Evolutionary conservation across 1,140 invertebrate species (phyloP).

Genomic region (Sycophaga agraensis): DNA sequence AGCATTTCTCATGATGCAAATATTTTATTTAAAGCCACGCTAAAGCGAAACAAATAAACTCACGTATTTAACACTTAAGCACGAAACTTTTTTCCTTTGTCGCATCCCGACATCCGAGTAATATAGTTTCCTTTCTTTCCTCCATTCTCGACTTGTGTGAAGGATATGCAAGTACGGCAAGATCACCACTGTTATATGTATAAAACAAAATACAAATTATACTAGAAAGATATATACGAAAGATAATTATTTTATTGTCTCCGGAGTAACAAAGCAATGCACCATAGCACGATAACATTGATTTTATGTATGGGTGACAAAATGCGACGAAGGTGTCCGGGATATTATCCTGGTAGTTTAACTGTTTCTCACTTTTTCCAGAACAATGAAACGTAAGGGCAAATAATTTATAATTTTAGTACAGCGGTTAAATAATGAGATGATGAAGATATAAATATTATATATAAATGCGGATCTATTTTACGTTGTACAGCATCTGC

Average conservation of each 20-base stretch:
- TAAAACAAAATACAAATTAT: conserved; percentile 1
- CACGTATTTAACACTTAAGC: conserved; percentile 2
- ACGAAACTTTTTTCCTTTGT: neutral
- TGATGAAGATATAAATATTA: conserved; percentile 26
- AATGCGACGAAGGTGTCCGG: conserved; percentile 17
- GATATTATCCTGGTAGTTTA: neutral
- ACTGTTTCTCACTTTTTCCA: conserved; percentile 1
- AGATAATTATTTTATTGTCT: conserved; percentile 6
- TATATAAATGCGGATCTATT: conserved; percentile 30
- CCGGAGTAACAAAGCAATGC: conserved; percentile 3
- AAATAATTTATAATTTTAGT: conserved; percentile 12
- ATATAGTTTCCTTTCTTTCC: neutral
- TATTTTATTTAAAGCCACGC: conserved; percentile 42
- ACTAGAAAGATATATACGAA: conserved; percentile 1
- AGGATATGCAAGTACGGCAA: neutral
- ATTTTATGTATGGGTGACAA: neutral
- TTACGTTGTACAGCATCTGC: conserved; percentile 33
- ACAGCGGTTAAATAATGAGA: too few species aligned
- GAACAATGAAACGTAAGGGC: neutral
- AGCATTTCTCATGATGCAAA: conserved; percentile 36
- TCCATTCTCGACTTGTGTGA: too few species aligned
- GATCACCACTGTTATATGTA: conserved; percentile 12
- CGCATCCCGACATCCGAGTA: neutral
- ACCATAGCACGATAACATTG: conserved; percentile 7
- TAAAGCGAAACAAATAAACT: conserved; percentile 12